A percentile compares a stretch with the other conserved stretches of the same genome.
phyloP scores from a whole-genome alignment of 1,140 invertebrate species.

The Drosophila subobscura region DNA sequence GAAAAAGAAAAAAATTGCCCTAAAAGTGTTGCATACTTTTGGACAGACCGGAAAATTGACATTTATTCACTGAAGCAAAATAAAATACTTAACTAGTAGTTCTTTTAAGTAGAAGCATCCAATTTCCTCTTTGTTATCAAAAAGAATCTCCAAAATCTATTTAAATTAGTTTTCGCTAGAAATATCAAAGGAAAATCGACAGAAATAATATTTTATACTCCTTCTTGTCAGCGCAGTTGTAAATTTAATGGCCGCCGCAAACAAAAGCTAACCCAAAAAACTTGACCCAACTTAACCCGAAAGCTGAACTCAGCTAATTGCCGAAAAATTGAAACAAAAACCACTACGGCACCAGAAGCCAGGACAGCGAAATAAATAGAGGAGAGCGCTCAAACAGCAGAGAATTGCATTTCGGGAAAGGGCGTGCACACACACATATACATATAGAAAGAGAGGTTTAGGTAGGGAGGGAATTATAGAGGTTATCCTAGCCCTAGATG shows the following conservation, averaged over 20 bases:
- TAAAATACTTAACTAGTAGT: no score
- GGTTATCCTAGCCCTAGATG: not conserved
- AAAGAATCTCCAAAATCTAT: no score
- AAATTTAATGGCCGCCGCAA: constrained; percentile 27
- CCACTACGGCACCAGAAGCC: constrained; percentile 6
- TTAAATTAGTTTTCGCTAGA: no score
- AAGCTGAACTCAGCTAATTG: constrained; percentile 63
- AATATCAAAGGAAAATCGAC: no score
- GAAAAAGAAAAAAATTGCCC: no score
- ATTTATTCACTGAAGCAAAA: no score
- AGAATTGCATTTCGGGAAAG: constrained; percentile 53
- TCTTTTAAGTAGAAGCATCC: no score
- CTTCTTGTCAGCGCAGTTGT: not conserved
- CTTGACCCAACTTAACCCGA: constrained; percentile 60
- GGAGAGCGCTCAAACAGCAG: not conserved
- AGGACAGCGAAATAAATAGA: constrained; percentile 27
- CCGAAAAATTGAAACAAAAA: constrained; percentile 58
- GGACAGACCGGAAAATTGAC: not conserved
- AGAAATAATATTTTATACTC: no score
- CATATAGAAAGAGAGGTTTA: not conserved
- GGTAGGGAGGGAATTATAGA: constrained; percentile 2
- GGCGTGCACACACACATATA: constrained; percentile 7
- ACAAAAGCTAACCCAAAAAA: constrained; percentile 32
- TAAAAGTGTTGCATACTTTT: constrained; percentile 17
- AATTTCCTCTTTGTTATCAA: no score